Evolutionary conservation across 2,888 invertebrate species (phyloP), one percentile per base, ranked within the genome.

Genomic region (Ornithoptera alexandrae): DNA sequence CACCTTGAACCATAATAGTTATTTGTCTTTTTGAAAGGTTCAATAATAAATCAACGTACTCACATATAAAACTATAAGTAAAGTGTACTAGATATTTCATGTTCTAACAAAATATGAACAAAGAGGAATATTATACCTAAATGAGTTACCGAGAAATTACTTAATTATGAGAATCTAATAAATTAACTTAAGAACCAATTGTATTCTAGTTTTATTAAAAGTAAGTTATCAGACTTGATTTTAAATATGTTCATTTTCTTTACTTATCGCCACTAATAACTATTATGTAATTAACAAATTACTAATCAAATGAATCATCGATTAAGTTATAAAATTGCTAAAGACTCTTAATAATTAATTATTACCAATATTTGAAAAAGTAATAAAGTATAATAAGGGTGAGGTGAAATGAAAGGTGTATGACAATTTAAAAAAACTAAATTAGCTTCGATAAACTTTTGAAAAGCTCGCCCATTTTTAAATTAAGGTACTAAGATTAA

Each of bases 1-100:
- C 63, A 56, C 70, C 70, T 70, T 70, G 70, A 67, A 67, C 63
- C 59, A 36, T 67, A 70, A 70, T 70, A 56, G 67, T 67, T 65
- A 63, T 67, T 70, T 70, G 67, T 67, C 66, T 64, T 67, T 65
- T 67, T 36, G 66, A 46, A 50, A 58, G 58, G 60, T 59, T 63
- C 58, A 59, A 70, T 59, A 42, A 70, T 70, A 67, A 64, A 70
- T 70, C 59, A 64, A 50, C 20, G 57, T 42, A 24, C 24, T 20
- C 20, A n/a, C n/a, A 7, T 6, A 60, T 57, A 50, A 42, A 67
- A 63, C 20, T 65, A 30, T 7, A 46, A 30, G 50, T 64, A n/a
- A n/a, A 22, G 60, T 64, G 58, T 53, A 63, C n/a, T 42, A 53
- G n/a, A 61, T 56, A 17, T 63, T 67, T 67, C 46, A 60, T 61